phyloP scores from a whole-genome alignment of 2,113 vertebrate genomes.

The Acinonyx jubatus region DNA sequence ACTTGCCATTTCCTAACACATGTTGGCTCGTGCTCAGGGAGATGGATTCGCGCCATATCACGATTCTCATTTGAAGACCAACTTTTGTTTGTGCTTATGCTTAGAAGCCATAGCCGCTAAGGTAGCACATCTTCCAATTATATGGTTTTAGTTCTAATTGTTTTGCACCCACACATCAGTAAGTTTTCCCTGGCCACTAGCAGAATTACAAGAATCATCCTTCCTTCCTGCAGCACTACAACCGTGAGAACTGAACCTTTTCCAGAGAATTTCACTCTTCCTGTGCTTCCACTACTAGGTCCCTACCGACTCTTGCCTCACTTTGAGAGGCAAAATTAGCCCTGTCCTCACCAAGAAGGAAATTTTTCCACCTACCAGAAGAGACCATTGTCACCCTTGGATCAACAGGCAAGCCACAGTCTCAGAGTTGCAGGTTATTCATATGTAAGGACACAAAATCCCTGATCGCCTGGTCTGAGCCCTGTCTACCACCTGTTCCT shows the following conservation, averaged over 20 bases:
- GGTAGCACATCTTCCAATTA: constrained; percentile 64
- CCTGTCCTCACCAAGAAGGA: not conserved
- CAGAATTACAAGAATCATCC: not conserved
- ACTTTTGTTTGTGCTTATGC: constrained; percentile 72
- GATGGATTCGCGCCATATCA: constrained; percentile 49
- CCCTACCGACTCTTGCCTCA: not conserved
- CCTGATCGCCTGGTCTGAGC: not conserved
- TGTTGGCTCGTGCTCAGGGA: constrained; percentile 34
- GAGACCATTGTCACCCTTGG: not conserved
- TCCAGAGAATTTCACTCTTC: not conserved
- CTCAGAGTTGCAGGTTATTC: not conserved
- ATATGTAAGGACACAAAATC: not conserved
- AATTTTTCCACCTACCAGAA: not conserved
- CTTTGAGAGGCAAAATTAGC: not conserved
- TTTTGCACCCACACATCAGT: constrained; percentile 61
- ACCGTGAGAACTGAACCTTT: not conserved
- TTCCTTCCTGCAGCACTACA: constrained; percentile 16
- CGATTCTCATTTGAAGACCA: constrained; percentile 54
- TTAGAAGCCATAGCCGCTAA: constrained; percentile 27
- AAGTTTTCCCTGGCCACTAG: constrained; percentile 23
- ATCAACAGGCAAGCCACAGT: not conserved
- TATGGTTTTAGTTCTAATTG: constrained; percentile 59
- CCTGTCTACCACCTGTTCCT: not conserved
- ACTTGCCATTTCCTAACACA: constrained; percentile 29
- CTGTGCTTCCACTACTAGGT: not conserved